phyloP scores from a whole-genome alignment of 2,888 invertebrate species.

The Strigamia crassipes region DNA sequence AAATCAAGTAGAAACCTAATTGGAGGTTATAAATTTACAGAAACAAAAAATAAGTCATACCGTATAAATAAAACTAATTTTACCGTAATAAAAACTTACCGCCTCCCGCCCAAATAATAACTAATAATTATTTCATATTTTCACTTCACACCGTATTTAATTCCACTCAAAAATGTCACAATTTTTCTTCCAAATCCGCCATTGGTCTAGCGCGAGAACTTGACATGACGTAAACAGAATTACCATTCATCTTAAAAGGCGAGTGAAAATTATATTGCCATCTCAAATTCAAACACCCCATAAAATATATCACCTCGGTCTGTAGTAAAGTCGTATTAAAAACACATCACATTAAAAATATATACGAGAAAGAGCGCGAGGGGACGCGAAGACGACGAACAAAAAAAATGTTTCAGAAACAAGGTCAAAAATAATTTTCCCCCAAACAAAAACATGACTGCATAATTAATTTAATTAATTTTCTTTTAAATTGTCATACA shows the following conservation, averaged over 20 bases:
- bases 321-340: background rate
- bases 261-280: slow-evolving; percentile 16
- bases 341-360: slow-evolving; percentile 8
- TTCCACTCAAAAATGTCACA: too few relatives aligned
- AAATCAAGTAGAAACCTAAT: background rate
- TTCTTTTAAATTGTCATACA: background rate
- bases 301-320: slow-evolving; percentile 21
- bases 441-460: background rate
- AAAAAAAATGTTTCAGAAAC: background rate
- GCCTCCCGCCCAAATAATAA: slow-evolving; percentile 21
- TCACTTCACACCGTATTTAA: background rate
- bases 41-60: background rate
- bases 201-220: background rate
- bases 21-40: background rate
- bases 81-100: background rate
- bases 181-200: background rate
- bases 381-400: too few relatives aligned
- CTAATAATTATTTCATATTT: background rate
- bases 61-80: background rate
- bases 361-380: too few relatives aligned
- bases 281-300: slow-evolving; percentile 16
- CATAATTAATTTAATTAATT: background rate
- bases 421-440: background rate
- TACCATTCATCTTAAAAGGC: slow-evolving; percentile 10
- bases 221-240: slow-evolving; percentile 11